Base-by-base conservation (phyloP, 2,888 invertebrate genomes). In the Pogonocherus hispidulus region DNA sequence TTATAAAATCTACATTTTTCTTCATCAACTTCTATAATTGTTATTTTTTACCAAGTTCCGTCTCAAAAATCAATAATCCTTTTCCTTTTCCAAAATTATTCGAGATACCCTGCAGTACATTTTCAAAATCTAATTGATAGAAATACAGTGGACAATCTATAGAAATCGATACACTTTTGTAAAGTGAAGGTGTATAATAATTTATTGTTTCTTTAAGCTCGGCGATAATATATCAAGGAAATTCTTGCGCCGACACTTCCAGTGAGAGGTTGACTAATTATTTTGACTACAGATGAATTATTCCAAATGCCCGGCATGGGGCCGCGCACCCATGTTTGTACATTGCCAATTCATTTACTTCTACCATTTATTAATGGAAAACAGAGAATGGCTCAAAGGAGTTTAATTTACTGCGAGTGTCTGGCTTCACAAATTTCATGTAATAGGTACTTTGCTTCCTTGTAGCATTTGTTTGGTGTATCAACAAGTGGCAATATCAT, bases 221-320 rank as follows among this genome's bases (percentile, higher is more conserved):
- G 52, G 8, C n/a, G 16, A 41, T 37, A 55, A 55, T 55, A 27
- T 14, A 41, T 55, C 55, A 55, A 55, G 37, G 18, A 37, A 55
- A 37, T 37, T 20, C 37, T 20, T 20, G 20, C 55, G n/a, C 55
- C 20, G 55, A 41, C 55, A 55, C 41, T n/a, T 22, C 2, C 20
- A 41, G 41, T 27, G 14, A 55, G 37, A 41, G 22, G 55, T 55
- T 55, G 55, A 55, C 55, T 55, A 55, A 55, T 55, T 55, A 41
- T 55, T 55, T 55, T 55, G 55, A 55, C 55, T 41, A 41, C 14
- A 22, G 37, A 55, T 37, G 20, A 55, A 55, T 55, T 55, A 41
- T 55, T 37, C 16, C 55, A 22, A 55, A 37, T 19, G 37, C 41
- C 14, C 55, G 4, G 14, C 37, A 14, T 55, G 55, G 22, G 8